A percentile compares a stretch with the other conserved stretches of the same genome.
These are phyloP conservation scores for Athalia circularis DNA, from an alignment of 2,888 invertebrate species.

Conservation along the genomic window DNA sequence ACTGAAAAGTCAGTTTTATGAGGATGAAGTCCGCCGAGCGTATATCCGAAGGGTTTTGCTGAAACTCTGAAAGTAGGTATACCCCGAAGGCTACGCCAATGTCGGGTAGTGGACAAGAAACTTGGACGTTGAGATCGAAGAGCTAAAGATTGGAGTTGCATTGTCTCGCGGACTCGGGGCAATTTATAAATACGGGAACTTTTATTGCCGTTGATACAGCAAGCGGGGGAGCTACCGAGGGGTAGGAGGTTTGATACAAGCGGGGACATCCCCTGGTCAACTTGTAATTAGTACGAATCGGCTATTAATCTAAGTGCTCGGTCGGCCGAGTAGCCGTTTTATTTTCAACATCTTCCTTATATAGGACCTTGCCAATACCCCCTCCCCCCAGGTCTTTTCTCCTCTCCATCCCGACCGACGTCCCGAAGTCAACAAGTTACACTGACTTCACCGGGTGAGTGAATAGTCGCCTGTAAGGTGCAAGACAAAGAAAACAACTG, in stretches of 20 bases:
- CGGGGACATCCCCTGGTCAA: conserved; percentile 52
- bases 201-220: conserved; percentile 32
- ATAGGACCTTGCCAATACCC: conserved; percentile 55
- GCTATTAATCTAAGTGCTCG: conserved; percentile 64
- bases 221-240: not conserved
- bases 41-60: not conserved
- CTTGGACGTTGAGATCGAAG: conserved; percentile 44
- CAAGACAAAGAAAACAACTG: conserved; percentile 45
- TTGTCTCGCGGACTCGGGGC: conserved; percentile 44
- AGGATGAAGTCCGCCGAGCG: not conserved
- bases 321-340: conserved; percentile 57
- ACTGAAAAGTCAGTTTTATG: not conserved
- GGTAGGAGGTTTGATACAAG: conserved; percentile 28
- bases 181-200: conserved; percentile 48
- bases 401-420: conserved; percentile 8
- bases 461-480: conserved; percentile 48
- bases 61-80: not conserved
- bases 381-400: not conserved
- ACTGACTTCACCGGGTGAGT: conserved; percentile 44
- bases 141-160: conserved; percentile 45
- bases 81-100: conserved; percentile 39
- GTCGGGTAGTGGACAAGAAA: conserved; percentile 44
- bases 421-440: conserved; percentile 54
- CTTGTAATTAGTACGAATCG: conserved; percentile 68
- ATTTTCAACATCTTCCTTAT: conserved; percentile 61